Conservation (phyloP, 35 echinoderm and acorn worm genomes). For the Apostichopus californicus region DNA sequence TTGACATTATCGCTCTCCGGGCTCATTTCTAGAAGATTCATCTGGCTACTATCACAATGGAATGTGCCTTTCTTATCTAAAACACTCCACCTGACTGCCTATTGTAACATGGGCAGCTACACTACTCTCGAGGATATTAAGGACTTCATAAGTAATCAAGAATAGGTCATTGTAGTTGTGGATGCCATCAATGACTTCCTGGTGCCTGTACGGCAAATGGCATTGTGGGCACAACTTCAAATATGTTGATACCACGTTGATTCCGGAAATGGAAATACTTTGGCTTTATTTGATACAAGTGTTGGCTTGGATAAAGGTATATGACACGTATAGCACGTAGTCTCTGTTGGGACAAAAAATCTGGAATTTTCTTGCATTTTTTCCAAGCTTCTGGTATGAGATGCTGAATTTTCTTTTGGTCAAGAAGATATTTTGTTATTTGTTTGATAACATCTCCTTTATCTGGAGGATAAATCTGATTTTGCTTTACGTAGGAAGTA, state of each 20-base stretch:
- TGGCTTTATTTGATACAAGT: not conserved
- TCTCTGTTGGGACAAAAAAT: not conserved
- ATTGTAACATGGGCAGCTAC: too few species aligned
- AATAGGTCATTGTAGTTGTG: too few species aligned
- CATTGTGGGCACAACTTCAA: constrained; percentile 49
- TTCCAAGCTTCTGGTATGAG: not conserved
- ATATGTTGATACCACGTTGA: not conserved
- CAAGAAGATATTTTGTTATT: not conserved
- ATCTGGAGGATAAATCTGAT: not conserved
- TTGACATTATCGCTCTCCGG: too few species aligned
- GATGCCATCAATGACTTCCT: constrained; percentile 17
- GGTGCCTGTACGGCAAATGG: constrained; percentile 29
- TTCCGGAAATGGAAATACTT: not conserved
- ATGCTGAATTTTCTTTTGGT: not conserved
- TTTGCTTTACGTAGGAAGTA: not conserved
- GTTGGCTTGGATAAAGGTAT: constrained; percentile 3
- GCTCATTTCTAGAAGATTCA: too few species aligned
- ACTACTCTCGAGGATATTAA: too few species aligned
- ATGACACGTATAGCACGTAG: not conserved
- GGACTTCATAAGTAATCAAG: too few species aligned
- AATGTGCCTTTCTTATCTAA: too few species aligned
- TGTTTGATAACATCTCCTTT: not conserved
- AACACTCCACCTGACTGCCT: too few species aligned
- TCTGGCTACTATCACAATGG: too few species aligned
- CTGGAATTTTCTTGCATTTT: not conserved